Evolutionary conservation across 2,113 vertebrate genomes (phyloP).

Genomic region (Tringa solitaria): DNA sequence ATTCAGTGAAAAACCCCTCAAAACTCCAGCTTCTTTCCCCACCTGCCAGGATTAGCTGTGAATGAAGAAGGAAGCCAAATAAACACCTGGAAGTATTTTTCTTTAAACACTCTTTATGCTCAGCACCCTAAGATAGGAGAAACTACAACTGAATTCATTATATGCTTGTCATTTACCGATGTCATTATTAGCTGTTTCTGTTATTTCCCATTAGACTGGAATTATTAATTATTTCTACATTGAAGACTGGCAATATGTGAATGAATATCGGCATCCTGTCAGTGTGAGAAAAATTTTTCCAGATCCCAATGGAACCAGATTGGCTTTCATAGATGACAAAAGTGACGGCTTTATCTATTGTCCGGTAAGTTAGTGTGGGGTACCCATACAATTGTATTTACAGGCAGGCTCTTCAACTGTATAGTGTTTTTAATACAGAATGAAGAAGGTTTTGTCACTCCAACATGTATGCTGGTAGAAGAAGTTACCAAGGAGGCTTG

Average conservation of each 20-base stretch:
- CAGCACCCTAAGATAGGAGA: background rate
- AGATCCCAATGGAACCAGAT: conserved; percentile 85
- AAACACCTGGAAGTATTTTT: background rate
- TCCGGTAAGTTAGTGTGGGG: conserved; percentile 76
- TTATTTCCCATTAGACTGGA: conserved; percentile 77
- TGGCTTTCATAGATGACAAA: conserved; percentile 95
- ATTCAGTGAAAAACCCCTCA: no score
- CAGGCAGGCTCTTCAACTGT: background rate
- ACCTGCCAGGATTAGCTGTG: background rate
- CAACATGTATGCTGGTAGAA: background rate
- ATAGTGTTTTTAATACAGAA: background rate
- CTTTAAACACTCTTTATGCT: background rate
- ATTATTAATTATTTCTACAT: conserved; percentile 87
- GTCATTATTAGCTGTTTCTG: background rate
- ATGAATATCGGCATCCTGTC: conserved; percentile 87
- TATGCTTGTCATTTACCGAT: background rate
- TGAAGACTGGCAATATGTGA: conserved; percentile 93
- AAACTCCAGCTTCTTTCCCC: background rate
- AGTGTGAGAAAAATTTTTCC: conserved; percentile 91
- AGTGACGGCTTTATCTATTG: conserved; percentile 91
- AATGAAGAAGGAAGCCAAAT: background rate
- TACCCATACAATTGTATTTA: background rate
- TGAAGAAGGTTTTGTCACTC: background rate
- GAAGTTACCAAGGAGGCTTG: background rate
- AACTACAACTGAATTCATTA: background rate